Percentiles rank a stretch among this genome's conserved stretches.
Evolutionary conservation across 2,797 vertebrate species (phyloP).

Genomic region (Acestrorhynchus altus): DNA sequence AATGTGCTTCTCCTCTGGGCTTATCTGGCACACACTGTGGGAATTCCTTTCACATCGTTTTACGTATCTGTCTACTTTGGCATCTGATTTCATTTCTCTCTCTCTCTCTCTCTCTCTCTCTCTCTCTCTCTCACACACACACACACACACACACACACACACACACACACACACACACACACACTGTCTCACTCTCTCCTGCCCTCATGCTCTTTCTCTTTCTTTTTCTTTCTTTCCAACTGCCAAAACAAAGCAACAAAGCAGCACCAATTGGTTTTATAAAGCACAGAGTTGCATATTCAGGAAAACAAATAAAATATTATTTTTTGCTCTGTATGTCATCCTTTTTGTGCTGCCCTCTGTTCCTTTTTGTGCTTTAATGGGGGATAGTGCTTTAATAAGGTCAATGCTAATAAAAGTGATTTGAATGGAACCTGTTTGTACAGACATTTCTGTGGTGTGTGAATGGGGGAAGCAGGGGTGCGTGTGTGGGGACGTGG

Average conservation of each 20-base stretch:
- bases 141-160: no score
- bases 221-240: background rate
- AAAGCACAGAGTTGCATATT: no score
- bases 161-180: no score
- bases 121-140: background rate
- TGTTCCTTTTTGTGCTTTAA: background rate
- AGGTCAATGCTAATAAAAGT: conserved; percentile 1
- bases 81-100: conserved; percentile 31
- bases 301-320: background rate
- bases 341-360: background rate
- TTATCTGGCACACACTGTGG: conserved; percentile 38
- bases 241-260: background rate
- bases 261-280: background rate
- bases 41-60: conserved; percentile 50
- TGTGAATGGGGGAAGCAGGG: conserved; percentile 14
- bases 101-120: background rate
- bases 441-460: background rate
- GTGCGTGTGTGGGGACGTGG: background rate
- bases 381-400: background rate
- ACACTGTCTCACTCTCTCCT: no score
- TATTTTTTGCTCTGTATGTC: background rate
- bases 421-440: conserved; percentile 47
- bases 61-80: conserved; percentile 34
- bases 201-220: background rate
- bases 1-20: conserved; percentile 8